Percentiles rank a stretch among this genome's conserved stretches.
Evolutionary conservation across 1,140 invertebrate genomes (phyloP).

Genomic region (Meloidogyne exigua): DNA sequence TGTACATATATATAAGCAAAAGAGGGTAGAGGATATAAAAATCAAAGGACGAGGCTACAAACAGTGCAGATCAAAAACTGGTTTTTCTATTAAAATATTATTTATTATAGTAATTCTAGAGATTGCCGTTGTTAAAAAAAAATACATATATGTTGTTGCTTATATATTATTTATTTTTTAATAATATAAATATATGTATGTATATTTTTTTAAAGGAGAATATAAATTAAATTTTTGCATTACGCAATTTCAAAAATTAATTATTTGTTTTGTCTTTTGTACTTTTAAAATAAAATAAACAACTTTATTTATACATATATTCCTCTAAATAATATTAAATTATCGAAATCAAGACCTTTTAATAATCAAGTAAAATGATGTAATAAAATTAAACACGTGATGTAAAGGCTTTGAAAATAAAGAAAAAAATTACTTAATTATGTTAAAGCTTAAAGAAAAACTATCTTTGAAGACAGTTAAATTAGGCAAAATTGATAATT

Average conservation of each 20-base stretch:
- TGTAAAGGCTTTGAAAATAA: not conserved
- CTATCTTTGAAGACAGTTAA: too few relatives aligned
- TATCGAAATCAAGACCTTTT: not conserved
- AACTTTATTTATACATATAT: not conserved
- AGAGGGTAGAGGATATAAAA: not conserved
- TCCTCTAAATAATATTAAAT: not conserved
- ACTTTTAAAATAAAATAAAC: not conserved
- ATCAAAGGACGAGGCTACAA: not conserved
- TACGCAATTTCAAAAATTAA: not conserved
- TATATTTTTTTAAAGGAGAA: too few relatives aligned
- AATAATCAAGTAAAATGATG: not conserved
- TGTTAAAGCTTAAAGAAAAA: too few relatives aligned
- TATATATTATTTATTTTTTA: not conserved
- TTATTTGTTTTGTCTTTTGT: not conserved
- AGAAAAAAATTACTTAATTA: not conserved
- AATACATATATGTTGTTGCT: not conserved
- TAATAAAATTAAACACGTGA: not conserved
- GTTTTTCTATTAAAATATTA: constrained; percentile 2
- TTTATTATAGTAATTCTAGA: not conserved
- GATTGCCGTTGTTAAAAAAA: not conserved
- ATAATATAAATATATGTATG: not conserved
- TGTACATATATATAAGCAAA: not conserved
- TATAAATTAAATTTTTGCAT: too few relatives aligned
- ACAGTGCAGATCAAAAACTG: constrained; percentile 1
- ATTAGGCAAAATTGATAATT: too few relatives aligned